These are phyloP conservation scores for Pungitius pungitius DNA, from an alignment of 2,113 vertebrate species.

Conservation along the genomic window DNA sequence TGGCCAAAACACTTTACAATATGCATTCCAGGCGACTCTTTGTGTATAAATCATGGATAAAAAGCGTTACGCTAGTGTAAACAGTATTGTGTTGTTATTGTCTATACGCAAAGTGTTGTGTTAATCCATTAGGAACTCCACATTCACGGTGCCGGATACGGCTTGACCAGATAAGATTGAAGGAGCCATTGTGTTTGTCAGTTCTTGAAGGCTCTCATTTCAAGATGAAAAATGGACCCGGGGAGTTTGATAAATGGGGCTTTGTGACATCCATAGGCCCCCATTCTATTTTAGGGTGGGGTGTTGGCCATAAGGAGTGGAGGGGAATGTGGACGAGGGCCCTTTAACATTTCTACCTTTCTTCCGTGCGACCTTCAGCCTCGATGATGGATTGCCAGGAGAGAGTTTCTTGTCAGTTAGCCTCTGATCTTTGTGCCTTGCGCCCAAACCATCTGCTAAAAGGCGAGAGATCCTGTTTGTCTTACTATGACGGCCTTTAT, in stretches of 20 bases:
- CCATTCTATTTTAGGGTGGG: slow-evolving; percentile 81
- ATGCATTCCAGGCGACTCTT: slow-evolving; percentile 36
- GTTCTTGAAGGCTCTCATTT: slow-evolving; percentile 84
- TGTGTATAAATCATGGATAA: slow-evolving; percentile 42
- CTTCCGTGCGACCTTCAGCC: slow-evolving; percentile 83
- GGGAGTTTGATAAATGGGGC: slow-evolving; percentile 86
- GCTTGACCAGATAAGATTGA: slow-evolving; percentile 80
- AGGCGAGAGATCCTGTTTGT: slow-evolving; percentile 73
- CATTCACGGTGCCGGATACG: slow-evolving; percentile 61
- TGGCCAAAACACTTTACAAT: slow-evolving; percentile 39
- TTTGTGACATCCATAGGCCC: slow-evolving; percentile 86
- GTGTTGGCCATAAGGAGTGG: slow-evolving; percentile 67
- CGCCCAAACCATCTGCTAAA: slow-evolving; percentile 85
- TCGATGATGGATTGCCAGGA: slow-evolving; percentile 87
- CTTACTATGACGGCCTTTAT: slow-evolving; percentile 72
- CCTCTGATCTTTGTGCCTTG: slow-evolving; percentile 86
- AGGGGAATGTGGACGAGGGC: slow-evolving; percentile 72
- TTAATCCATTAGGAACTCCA: slow-evolving; percentile 72
- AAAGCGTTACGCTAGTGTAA: slow-evolving; percentile 53
- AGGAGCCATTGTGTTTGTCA: slow-evolving; percentile 83
- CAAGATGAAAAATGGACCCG: slow-evolving; percentile 84
- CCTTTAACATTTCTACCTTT: slow-evolving; percentile 84
- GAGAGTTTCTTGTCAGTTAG: slow-evolving; percentile 85
- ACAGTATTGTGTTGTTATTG: slow-evolving; percentile 45
- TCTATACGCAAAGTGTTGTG: slow-evolving; percentile 66